A percentile compares a stretch with the other conserved stretches of the same genome.
Conservation (phyloP, 1,140 invertebrate species). For the Aphis craccivora region DNA sequence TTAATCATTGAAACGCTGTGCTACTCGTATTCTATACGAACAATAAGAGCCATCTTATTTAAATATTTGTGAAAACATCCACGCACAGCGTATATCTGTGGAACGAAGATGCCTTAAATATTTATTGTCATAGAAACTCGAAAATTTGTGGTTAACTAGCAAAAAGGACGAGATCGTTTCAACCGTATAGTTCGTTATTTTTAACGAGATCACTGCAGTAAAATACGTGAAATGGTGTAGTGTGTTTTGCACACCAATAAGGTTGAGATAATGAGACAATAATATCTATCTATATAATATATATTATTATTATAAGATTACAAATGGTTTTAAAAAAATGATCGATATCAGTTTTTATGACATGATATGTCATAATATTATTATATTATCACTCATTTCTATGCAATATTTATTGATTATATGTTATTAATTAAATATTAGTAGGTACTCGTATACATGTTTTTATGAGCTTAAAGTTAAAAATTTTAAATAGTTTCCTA, state of each 20-base stretch:
- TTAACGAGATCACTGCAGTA: constrained; percentile 17
- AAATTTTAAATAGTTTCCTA: not conserved
- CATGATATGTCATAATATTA: too few species aligned
- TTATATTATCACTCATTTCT: not conserved
- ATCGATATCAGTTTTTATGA: not conserved
- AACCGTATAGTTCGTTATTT: not conserved
- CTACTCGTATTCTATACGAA: not conserved
- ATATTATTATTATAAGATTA: not conserved
- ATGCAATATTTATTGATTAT: not conserved
- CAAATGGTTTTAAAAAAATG: not conserved
- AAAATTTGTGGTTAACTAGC: not conserved
- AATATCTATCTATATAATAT: not conserved
- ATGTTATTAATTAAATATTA: too few species aligned
- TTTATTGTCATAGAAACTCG: not conserved
- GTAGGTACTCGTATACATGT: not conserved
- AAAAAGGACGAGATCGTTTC: not conserved
- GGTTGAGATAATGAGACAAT: not conserved
- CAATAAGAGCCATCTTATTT: not conserved
- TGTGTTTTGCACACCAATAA: not conserved
- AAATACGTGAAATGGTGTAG: not conserved
- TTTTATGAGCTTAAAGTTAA: not conserved
- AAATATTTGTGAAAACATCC: not conserved
- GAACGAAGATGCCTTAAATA: not conserved
- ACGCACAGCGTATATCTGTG: not conserved
- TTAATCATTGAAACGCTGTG: not conserved